Evolutionary conservation across 2,113 vertebrate species (phyloP).

Genomic region (Calypte anna): DNA sequence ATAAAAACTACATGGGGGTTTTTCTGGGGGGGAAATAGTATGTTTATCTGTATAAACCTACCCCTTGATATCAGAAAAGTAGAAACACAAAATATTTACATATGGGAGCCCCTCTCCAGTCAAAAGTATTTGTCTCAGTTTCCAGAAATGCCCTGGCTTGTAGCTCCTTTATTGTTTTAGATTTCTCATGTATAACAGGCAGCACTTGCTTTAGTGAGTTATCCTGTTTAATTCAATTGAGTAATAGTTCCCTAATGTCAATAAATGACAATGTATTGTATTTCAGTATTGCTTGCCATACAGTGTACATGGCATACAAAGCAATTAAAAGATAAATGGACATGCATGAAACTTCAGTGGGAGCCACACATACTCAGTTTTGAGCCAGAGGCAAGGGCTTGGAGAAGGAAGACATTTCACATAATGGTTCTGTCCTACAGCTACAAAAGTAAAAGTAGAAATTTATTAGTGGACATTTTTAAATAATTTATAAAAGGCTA

Average conservation of each 20-base stretch:
- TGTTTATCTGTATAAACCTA: not conserved
- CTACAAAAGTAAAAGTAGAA: not conserved
- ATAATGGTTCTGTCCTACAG: not conserved
- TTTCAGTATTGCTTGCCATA: not conserved
- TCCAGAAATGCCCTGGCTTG: not conserved
- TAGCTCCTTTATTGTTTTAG: not conserved
- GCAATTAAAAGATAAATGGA: not conserved
- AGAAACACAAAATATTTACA: not conserved
- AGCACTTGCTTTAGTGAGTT: not conserved
- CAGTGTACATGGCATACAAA: not conserved
- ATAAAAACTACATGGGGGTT: not conserved
- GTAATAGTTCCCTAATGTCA: not conserved
- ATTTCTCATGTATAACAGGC: not conserved
- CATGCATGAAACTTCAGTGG: not conserved
- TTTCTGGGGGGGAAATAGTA: not conserved
- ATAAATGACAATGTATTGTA: not conserved
- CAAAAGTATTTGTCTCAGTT: not conserved
- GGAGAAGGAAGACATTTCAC: not conserved
- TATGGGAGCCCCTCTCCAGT: not conserved
- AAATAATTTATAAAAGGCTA: not conserved
- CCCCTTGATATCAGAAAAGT: not conserved
- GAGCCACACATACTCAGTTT: not conserved
- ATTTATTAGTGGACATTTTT: not conserved
- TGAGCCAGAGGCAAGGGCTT: not conserved
- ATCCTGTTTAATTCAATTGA: slow-evolving; percentile 9